These are phyloP conservation scores for Nudaria mundana DNA, from an alignment of 2,888 invertebrate genomes.

Conservation along the genomic window DNA sequence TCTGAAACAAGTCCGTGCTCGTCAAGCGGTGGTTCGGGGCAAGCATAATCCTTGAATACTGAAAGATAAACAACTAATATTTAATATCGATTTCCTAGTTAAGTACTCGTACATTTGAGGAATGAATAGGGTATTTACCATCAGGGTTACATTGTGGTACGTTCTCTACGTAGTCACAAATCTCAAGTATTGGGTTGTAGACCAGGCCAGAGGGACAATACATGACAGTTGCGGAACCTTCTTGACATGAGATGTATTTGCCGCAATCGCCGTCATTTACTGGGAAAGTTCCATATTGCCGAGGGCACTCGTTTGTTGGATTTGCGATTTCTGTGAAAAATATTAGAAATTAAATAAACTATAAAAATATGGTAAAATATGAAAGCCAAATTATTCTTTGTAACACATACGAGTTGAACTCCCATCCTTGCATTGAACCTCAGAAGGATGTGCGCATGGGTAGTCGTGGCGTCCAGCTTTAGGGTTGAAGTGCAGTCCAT, in stretches of 20 bases:
- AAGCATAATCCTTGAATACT: conserved; percentile 47
- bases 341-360: background rate
- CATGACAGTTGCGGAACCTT: conserved; percentile 51
- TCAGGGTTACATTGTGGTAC: conserved; percentile 52
- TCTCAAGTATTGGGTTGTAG: conserved; percentile 41
- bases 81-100: background rate
- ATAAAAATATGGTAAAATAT: background rate
- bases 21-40: conserved; percentile 39
- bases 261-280: conserved; percentile 49
- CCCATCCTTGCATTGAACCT: conserved; percentile 85
- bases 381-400: too few species aligned
- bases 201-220: conserved; percentile 55
- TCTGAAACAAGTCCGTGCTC: conserved; percentile 34
- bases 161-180: conserved; percentile 61
- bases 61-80: conserved; percentile 13
- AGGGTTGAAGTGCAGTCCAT: conserved; percentile 90
- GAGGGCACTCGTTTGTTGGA: conserved; percentile 36
- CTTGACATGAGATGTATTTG: conserved; percentile 51
- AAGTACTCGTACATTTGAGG: background rate
- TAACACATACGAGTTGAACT: conserved; percentile 48
- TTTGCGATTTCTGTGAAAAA: conserved; percentile 22
- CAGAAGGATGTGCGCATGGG: conserved; percentile 92
- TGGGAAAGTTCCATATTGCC: conserved; percentile 47
- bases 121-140: conserved; percentile 21
- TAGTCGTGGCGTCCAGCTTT: conserved; percentile 84